Base-by-base conservation (phyloP, 1,140 invertebrate genomes). In the Pectinophora gossypiella region DNA sequence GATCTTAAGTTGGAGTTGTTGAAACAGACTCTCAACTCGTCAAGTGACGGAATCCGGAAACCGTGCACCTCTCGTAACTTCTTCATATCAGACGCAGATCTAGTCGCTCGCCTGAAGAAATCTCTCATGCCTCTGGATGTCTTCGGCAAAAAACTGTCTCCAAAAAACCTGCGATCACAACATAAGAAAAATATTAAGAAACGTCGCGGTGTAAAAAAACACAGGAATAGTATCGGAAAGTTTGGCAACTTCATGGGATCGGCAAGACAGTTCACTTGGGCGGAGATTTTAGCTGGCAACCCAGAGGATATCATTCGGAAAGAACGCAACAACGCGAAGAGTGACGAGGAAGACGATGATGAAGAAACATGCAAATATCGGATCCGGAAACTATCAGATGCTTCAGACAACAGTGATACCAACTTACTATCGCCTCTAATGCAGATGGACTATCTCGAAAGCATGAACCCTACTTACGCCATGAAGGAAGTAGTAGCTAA, bases 401-500 rank as follows among this genome's bases (percentile, higher is more conserved):
- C 77, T 13, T 86, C 84, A 9, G 80, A 81, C 16, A 74, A 76
- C 3, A 67, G 55, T 51, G 81, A 86, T 15, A 50, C 67, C 1
- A 76, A 76, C 45, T 23, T 69, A 12, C 84, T 84, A 23, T 84
- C 86, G 2, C 75, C 76, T 3, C 51, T 89, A 48, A 50, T 84
- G 44, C 76, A 87, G 45, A 84, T 76, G 70, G 86, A 89, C 60
- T 88, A 85, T 45, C 62, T 91, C 42, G 63, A 82, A 54, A 60
- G 69, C 10, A 51, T 89, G 32, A 90, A 90, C 68, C 89, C 89
- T 2, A 91, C 90, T 19, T 88, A 89, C 42, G 89, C 89, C 19
- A 91, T 91, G 90, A 76, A 89, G 45, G 87, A 90, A 69, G 88
- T 91, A 3, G 70, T 87, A 42, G 80, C 86, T 19, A 88, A 80